phyloP scores from a whole-genome alignment of 2,888 invertebrate species.

The Stenotaenia linearis region DNA sequence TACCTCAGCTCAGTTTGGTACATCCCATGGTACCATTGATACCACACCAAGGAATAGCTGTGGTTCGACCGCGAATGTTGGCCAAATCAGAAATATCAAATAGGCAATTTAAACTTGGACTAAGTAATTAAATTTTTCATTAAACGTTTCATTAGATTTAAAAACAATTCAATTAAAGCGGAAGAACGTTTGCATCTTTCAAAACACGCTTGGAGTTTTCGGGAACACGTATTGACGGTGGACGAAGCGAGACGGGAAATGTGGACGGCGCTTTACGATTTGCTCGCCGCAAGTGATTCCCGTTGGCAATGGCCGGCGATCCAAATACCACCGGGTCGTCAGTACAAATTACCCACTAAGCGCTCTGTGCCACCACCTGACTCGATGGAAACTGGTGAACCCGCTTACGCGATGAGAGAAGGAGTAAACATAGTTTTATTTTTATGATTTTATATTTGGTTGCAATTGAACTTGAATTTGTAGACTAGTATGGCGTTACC shows the following conservation, averaged over 20 bases:
- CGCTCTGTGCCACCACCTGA: background rate
- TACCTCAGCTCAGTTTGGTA: background rate
- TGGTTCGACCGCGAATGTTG: background rate
- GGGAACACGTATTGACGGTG: constrained; percentile 18
- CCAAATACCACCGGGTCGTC: background rate
- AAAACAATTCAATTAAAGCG: background rate
- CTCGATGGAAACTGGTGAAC: background rate
- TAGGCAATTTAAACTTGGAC: background rate
- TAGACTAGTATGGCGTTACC: background rate
- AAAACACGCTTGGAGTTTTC: constrained; percentile 24
- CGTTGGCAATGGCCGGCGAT: constrained; percentile 14
- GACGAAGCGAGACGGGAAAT: constrained; percentile 2
- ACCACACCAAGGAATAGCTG: background rate
- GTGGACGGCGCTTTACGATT: constrained; percentile 29
- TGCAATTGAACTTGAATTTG: background rate
- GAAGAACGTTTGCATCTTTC: constrained; percentile 17
- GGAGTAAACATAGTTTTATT: background rate
- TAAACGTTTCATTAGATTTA: background rate
- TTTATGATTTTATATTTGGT: background rate
- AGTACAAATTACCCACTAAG: background rate
- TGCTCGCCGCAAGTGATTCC: background rate
- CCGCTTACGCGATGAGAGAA: background rate
- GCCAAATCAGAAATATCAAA: background rate
- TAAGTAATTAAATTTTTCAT: background rate
- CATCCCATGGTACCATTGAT: background rate